Evolutionary conservation across 2,888 invertebrate genomes (phyloP), one percentile per base, ranked within the genome.

Genomic region (Euzophera pinguis): DNA sequence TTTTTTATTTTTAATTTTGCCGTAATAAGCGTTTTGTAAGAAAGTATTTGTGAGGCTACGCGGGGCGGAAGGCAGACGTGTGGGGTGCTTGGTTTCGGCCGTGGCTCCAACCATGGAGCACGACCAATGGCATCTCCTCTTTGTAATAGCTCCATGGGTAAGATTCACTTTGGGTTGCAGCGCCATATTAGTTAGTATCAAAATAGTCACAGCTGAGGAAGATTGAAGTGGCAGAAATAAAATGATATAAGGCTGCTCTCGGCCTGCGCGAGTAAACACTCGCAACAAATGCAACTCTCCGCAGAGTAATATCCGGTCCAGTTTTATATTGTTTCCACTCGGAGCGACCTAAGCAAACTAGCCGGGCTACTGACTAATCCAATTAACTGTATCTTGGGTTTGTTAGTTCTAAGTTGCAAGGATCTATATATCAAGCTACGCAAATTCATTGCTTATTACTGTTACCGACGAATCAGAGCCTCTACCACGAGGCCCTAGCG

Each of bases 271-370:
- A 32, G 41, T 41, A 16, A 41, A 32, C 32, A n/a, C n/a, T n/a
- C n/a, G n/a, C n/a, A n/a, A 32, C 50, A 32, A n/a, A 12, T 48
- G 47, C 51, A 37, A 7, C 51, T 43, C 84, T 84, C 75, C 76
- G 77, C 78, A 67, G 66, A 71, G 82, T 81, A 87, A 87, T 88
- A 87, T 87, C 88, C 88, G 87, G 75, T 75, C 80, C 73, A 76
- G 78, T 78, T 82, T 81, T 84, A 82, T 83, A 78, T 82, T 80
- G 80, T 81, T 81, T 75, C 77, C 76, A 76, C 80, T 71, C 68
- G 69, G 62, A 67, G 72, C 74, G 80, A 82, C 81, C 81, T 82
- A 75, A 84, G 83, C 77, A 85, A 84, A 85, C 85, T 76, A 73
- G 66, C 71, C 75, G 73, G 73, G 67, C 72, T 66, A 68, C 73